Evolutionary conservation across 1,140 invertebrate species (phyloP).

Genomic region (Heliconius eleuchia): DNA sequence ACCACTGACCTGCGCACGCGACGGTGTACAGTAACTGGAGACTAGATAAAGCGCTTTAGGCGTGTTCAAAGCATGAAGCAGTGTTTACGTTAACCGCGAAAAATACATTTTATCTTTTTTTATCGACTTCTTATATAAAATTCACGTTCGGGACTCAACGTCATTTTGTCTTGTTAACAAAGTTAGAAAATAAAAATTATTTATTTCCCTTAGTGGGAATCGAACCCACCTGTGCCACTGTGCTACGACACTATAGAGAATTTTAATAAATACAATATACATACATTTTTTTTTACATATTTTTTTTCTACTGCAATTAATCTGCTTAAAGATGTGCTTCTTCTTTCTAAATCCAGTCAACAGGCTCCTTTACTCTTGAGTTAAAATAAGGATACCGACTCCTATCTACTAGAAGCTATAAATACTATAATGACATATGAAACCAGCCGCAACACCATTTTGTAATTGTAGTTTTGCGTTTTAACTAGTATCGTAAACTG

Average conservation of each 20-base stretch:
- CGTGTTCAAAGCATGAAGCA: background rate
- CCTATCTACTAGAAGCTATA: conserved; percentile 12
- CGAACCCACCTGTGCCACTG: too few species aligned
- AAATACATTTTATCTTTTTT: too few species aligned
- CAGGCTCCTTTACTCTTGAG: background rate
- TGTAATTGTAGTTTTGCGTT: background rate
- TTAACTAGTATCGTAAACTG: background rate
- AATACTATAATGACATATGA: conserved; percentile 7
- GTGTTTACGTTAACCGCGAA: background rate
- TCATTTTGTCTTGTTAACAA: too few species aligned
- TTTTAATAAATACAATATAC: too few species aligned
- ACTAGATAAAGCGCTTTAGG: conserved; percentile 23
- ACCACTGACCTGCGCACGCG: conserved; percentile 47
- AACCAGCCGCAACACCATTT: conserved; percentile 2
- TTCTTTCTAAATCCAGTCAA: background rate
- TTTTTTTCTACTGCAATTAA: too few species aligned
- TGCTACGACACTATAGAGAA: too few species aligned
- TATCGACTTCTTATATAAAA: too few species aligned
- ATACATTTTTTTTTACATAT: too few species aligned
- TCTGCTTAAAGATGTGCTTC: too few species aligned
- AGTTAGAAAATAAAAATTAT: too few species aligned
- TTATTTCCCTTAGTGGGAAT: too few species aligned
- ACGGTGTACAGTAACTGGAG: conserved; percentile 26
- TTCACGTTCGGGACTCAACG: too few species aligned
- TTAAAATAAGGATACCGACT: background rate